Evolutionary conservation across 2,888 invertebrate species (phyloP).

Genomic region (Gari tellinella): DNA sequence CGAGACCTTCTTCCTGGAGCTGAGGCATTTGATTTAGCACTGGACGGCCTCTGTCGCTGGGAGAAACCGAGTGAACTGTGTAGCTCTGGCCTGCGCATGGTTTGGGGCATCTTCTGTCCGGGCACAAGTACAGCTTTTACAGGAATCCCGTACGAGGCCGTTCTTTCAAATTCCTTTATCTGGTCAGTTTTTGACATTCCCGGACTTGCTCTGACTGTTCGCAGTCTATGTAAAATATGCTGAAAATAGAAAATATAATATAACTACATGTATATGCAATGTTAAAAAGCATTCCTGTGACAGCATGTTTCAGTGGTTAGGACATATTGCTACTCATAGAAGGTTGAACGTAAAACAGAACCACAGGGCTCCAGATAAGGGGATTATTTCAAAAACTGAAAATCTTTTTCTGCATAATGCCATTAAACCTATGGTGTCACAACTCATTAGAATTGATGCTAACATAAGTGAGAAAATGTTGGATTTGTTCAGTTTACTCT

Average conservation of each 20-base stretch:
- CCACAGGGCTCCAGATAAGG: no score
- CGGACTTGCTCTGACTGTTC: constrained; percentile 68
- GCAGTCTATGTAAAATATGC: constrained; percentile 74
- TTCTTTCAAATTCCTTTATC: constrained; percentile 68
- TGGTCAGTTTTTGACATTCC: constrained; percentile 75
- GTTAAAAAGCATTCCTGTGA: no score
- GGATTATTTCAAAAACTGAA: no score
- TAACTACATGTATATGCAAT: no score
- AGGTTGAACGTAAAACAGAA: no score
- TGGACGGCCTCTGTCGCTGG: constrained; percentile 64
- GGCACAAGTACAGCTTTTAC: constrained; percentile 59
- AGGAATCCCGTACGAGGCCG: constrained; percentile 73
- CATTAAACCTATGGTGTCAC: no score
- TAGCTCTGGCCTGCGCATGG: constrained; percentile 26
- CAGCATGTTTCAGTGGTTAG: no score
- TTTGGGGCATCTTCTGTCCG: not conserved
- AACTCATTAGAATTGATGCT: no score
- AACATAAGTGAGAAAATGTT: no score
- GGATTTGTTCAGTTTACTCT: no score
- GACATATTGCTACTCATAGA: no score
- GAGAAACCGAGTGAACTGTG: constrained; percentile 17
- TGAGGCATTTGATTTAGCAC: constrained; percentile 63
- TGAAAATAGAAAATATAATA: constrained; percentile 41
- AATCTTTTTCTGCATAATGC: no score
- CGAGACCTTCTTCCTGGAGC: constrained; percentile 50